These are phyloP conservation scores for Astreopora myriophthalma DNA, from an alignment of 64 coral and sea anemone species.

Conservation along the genomic window DNA sequence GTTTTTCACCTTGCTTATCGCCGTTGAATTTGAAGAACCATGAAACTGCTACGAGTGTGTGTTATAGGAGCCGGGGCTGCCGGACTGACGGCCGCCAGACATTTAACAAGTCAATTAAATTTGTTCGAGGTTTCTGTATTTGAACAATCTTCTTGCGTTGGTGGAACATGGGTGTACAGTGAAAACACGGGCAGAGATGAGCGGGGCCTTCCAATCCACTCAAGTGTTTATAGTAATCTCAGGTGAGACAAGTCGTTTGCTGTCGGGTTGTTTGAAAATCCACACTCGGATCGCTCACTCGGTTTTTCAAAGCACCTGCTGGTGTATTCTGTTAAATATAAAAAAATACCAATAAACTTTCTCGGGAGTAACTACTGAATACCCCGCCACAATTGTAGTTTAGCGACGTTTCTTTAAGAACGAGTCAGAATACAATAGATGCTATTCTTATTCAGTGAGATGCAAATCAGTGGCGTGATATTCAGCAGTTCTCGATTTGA, in stretches of 20 bases:
- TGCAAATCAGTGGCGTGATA: no score
- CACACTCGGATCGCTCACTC: no score
- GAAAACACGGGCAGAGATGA: constrained; percentile 35
- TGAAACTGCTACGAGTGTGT: constrained; percentile 54
- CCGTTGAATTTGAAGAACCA: not conserved
- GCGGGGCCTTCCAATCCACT: constrained; percentile 44
- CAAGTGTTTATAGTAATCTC: constrained; percentile 76
- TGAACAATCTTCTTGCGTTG: constrained; percentile 57
- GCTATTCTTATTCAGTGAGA: no score
- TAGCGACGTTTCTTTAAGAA: no score
- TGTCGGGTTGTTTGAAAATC: not conserved
- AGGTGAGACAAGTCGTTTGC: not conserved
- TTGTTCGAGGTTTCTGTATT: constrained; percentile 51
- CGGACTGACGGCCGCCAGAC: constrained; percentile 57
- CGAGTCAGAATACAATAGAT: no score
- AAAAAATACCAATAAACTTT: no score
- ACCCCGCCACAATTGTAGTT: no score
- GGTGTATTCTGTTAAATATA: no score
- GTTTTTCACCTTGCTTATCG: not conserved
- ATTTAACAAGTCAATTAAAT: constrained; percentile 41
- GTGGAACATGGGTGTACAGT: constrained; percentile 76
- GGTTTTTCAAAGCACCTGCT: no score
- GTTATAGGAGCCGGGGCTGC: constrained; percentile 78
- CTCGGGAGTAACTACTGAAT: no score
- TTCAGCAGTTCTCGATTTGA: no score